Base-by-base conservation (phyloP, 2,797 vertebrate species). In the Galaxias olidus region DNA sequence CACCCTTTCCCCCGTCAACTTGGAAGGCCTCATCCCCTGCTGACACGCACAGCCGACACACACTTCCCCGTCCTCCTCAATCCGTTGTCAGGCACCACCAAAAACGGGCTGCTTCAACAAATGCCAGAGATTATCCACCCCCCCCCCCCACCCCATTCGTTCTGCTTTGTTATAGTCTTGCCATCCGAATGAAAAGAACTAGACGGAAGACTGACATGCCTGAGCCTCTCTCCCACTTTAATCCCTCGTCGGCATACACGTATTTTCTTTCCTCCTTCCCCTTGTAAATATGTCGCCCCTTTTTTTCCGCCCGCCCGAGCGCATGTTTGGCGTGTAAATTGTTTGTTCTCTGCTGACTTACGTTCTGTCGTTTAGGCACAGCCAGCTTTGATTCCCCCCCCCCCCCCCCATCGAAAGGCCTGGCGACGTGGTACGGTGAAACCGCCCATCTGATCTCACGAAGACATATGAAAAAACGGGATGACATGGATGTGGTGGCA, bases 361-460 rank as follows among this genome's bases (percentile, higher is more conserved):
- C 87, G 86, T 85, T 85, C 80, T 84, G 88, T 89, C 86, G 81
- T 77, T 65, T 68, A 55, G 64, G 83, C 79, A 81, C 82, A 83
- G 84, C 83, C 87, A 83, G 77, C 76, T 88, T 82, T 89, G 85
- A 90, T 90, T 80, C 67, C n/a, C n/a, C n/a, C n/a, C n/a, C n/a
- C n/a, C n/a, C n/a, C n/a, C n/a, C n/a, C 17, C 40, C 51, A 57
- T 17, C 59, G 59, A 72, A 62, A 52, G 57, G 45, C 40, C 41
- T 49, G 47, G 20, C 46, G 62, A 43, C n/a, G n/a, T n/a, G n/a
- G n/a, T n/a, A n/a, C 19, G 65, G 52, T 78, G 61, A 48, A 13
- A 68, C 74, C 45, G 64, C 66, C 77, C 79, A 76, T 79, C 77
- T 78, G 63, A 63, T 41, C 56, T 68, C 74, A 51, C 59, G 61